Conservation (phyloP, 2,888 invertebrate species). For the Chalcosyrphus nemorum region DNA sequence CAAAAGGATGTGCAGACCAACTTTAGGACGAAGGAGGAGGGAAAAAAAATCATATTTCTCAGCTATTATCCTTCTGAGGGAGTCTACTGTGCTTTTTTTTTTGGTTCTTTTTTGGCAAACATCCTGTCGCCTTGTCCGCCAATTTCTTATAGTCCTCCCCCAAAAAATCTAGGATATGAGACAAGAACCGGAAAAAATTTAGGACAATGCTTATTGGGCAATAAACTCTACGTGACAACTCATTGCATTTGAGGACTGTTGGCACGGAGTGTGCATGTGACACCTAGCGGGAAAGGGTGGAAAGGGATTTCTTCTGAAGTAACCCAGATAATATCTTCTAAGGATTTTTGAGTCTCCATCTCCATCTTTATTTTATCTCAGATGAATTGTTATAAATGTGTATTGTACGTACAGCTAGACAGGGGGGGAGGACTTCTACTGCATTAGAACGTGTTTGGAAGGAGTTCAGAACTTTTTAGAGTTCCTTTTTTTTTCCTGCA, state of each 20-base stretch:
- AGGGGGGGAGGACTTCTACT: conserved; percentile 12
- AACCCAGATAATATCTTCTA: conserved; percentile 38
- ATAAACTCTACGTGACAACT: conserved; percentile 72
- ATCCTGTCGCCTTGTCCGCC: conserved; percentile 67
- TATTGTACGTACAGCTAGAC: conserved; percentile 16
- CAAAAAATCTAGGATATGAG: conserved; percentile 46
- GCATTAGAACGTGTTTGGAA: conserved; percentile 65
- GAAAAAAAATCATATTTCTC: conserved; percentile 28
- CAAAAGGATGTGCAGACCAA: conserved; percentile 35
- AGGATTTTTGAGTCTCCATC: background rate
- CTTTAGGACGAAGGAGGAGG: conserved; percentile 3
- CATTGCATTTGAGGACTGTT: conserved; percentile 65
- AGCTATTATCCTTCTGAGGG: conserved; percentile 36
- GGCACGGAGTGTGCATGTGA: conserved; percentile 64
- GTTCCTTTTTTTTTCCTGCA: conserved; percentile 5
- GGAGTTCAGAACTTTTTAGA: conserved; percentile 18
- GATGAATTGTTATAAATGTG: conserved; percentile 56
- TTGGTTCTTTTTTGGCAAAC: conserved; percentile 60
- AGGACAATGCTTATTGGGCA: conserved; percentile 72
- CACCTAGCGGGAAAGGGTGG: conserved; percentile 25
- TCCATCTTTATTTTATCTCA: background rate
- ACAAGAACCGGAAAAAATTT: conserved; percentile 70
- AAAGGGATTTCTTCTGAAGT: conserved; percentile 21
- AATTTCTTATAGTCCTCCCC: conserved; percentile 35
- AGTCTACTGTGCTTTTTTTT: conserved; percentile 9